These are phyloP conservation scores for Aphrocallistes beatrix DNA, from an alignment of 37 sponge, comb jelly and placozoan genomes.

Conservation along the genomic window DNA sequence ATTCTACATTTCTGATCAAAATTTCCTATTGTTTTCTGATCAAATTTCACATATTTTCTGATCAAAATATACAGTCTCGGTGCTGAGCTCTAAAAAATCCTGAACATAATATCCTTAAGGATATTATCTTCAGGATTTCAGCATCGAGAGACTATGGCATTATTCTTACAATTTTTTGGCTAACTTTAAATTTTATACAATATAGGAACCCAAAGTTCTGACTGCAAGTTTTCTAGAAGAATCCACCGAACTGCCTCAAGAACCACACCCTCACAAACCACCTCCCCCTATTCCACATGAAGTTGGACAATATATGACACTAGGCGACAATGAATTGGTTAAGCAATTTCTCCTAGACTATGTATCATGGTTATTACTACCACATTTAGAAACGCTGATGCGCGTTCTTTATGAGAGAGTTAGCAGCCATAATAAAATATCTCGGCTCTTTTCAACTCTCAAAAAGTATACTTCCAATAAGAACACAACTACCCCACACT, in stretches of 20 bases:
- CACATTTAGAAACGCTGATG: background rate
- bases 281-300: background rate
- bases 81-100: too few relatives aligned
- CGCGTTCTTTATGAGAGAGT: background rate
- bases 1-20: too few relatives aligned
- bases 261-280: background rate
- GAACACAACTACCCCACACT: background rate
- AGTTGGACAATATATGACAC: background rate
- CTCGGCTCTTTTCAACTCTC: background rate
- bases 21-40: too few relatives aligned
- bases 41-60: too few relatives aligned
- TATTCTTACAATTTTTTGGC: too few relatives aligned
- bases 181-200: background rate
- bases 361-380: background rate
- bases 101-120: too few relatives aligned
- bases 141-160: too few relatives aligned
- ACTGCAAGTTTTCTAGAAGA: background rate
- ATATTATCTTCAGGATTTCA: too few relatives aligned
- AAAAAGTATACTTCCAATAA: background rate
- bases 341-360: background rate
- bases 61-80: too few relatives aligned
- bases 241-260: background rate
- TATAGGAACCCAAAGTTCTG: background rate
- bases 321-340: background rate
- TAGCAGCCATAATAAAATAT: constrained; percentile 4